phyloP scores from a whole-genome alignment of 2,888 invertebrate species.

The Rhorus exstirpatorius region DNA sequence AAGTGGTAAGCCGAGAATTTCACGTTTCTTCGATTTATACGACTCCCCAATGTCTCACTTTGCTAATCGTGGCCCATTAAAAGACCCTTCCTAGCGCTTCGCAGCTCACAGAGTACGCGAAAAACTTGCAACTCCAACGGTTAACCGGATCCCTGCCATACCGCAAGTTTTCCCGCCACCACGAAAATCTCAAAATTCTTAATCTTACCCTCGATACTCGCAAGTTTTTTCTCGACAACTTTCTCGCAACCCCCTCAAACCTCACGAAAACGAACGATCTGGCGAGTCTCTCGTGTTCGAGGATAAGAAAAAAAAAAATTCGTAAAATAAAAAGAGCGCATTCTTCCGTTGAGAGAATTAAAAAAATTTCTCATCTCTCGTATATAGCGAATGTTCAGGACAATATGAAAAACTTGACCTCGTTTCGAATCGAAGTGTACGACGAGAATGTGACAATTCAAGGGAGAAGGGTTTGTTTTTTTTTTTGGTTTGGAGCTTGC shows the following conservation, averaged over 20 bases:
- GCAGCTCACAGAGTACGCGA: conserved; percentile 26
- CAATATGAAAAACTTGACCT: conserved; percentile 59
- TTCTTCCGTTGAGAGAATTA: neutral
- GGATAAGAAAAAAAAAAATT: neutral
- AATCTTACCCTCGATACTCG: conserved; percentile 61
- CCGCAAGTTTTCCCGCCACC: conserved; percentile 82
- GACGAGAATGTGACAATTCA: conserved; percentile 23
- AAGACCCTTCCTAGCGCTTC: conserved; percentile 77
- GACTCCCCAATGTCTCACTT: conserved; percentile 84
- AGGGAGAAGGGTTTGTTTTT: conserved; percentile 34
- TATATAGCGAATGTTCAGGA: neutral
- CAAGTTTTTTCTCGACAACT: conserved; percentile 45
- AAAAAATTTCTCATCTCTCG: conserved; percentile 14
- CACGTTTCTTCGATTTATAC: conserved; percentile 73
- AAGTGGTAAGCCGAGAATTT: conserved; percentile 80
- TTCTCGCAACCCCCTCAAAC: conserved; percentile 32
- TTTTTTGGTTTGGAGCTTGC: conserved; percentile 24
- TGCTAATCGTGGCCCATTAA: conserved; percentile 85
- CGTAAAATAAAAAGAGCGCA: neutral
- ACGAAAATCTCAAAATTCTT: conserved; percentile 18
- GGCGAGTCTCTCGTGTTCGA: neutral
- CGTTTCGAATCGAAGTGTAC: conserved; percentile 54
- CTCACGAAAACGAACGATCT: neutral
- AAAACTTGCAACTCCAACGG: conserved; percentile 57
- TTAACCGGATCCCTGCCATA: conserved; percentile 67